Conservation (phyloP, 1,140 invertebrate genomes). For the Druon quercuslanigerum region DNA sequence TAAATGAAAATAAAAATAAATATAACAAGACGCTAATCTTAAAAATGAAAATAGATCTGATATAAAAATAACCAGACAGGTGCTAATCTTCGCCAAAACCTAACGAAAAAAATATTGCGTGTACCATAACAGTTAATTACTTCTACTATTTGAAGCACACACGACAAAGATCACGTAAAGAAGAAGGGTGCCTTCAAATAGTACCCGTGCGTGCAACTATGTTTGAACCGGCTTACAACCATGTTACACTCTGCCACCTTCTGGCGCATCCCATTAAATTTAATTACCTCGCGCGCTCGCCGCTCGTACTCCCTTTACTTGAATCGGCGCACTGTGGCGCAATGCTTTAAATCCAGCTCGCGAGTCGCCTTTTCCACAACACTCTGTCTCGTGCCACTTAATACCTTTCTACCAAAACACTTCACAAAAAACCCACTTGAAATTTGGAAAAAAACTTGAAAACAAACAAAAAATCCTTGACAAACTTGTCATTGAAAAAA, state of each 20-base stretch:
- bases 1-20: no score
- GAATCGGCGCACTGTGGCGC: slow-evolving; percentile 6
- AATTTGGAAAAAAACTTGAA: no score
- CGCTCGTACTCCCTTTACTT: neutral
- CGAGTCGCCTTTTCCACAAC: slow-evolving; percentile 3
- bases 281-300: slow-evolving; percentile 14
- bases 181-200: neutral
- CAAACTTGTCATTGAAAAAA: neutral
- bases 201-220: slow-evolving; percentile 18
- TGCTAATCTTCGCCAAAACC: no score
- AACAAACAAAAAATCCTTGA: neutral
- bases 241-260: neutral
- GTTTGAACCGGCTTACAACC: neutral
- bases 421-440: neutral
- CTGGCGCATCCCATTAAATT: slow-evolving; percentile 17
- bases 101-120: no score
- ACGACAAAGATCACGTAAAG: no score
- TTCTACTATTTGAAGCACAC: no score
- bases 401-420: neutral
- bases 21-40: no score
- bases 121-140: no score
- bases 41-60: no score
- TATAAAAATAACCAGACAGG: no score
- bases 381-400: neutral
- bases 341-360: slow-evolving; percentile 22